A percentile compares a stretch with the other conserved stretches of the same genome.
phyloP scores from a whole-genome alignment of 2,113 vertebrate genomes.

The Leptosomus discolor region DNA sequence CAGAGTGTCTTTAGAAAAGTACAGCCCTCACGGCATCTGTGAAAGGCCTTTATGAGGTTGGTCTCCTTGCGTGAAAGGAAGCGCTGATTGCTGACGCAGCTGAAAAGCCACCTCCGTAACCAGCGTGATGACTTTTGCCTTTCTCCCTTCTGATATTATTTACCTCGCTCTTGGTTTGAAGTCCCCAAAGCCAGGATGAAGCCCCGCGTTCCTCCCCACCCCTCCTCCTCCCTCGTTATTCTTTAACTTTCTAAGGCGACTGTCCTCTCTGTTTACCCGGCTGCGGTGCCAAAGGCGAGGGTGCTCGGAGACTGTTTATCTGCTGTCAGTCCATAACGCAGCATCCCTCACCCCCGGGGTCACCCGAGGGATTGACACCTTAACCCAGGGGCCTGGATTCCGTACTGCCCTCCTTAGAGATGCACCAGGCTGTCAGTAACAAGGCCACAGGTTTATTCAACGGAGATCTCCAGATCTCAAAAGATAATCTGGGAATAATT shows the following conservation, averaged over 20 bases:
- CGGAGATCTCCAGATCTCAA: constrained; percentile 82
- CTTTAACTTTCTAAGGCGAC: constrained; percentile 71
- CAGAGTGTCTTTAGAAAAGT: neutral
- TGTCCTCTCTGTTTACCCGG: constrained; percentile 75
- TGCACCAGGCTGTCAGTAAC: constrained; percentile 88
- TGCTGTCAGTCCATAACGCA: constrained; percentile 77
- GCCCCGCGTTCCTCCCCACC: neutral
- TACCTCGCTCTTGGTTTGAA: neutral
- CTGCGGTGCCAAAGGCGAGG: constrained; percentile 60
- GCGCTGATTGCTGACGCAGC: neutral
- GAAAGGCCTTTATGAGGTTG: neutral
- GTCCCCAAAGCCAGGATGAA: constrained; percentile 48
- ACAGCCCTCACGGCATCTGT: neutral
- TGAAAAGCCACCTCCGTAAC: neutral
- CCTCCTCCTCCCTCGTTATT: neutral
- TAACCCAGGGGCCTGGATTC: constrained; percentile 82
- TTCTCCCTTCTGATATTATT: neutral
- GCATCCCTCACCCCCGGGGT: constrained; percentile 80
- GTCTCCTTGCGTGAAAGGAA: neutral
- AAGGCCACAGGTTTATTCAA: constrained; percentile 84
- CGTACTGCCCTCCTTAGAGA: constrained; percentile 80
- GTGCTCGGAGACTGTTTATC: constrained; percentile 66
- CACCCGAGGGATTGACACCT: constrained; percentile 80
- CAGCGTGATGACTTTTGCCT: neutral
- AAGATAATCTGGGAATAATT: constrained; percentile 97